phyloP scores from a whole-genome alignment of 1,140 invertebrate species.

The Berghia stephanieae region DNA sequence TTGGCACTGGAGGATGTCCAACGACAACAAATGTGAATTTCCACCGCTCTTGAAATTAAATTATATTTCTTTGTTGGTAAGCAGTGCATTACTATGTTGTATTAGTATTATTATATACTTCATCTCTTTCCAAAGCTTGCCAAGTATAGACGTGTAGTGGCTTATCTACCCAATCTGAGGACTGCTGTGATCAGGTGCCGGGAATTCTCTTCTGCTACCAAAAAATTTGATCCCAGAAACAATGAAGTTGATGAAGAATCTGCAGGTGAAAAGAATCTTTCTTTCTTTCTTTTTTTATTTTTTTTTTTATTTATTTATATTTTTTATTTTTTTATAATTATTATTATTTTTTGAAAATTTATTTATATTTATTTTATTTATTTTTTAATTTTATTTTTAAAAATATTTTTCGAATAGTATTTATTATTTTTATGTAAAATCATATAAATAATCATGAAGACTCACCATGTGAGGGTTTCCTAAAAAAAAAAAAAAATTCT shows the following conservation, averaged over 20 bases:
- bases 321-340: too few species aligned
- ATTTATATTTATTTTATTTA: too few species aligned
- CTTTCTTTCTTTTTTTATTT: too few species aligned
- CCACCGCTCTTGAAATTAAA: background rate
- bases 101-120: background rate
- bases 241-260: constrained; percentile 16
- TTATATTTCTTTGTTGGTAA: background rate
- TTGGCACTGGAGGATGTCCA: too few species aligned
- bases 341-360: too few species aligned
- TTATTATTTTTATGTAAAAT: background rate
- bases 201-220: constrained; percentile 47
- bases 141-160: constrained; percentile 43
- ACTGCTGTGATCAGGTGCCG: constrained; percentile 54
- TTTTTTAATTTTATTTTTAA: too few species aligned
- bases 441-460: constrained; percentile 14
- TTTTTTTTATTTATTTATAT: too few species aligned
- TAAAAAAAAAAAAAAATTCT: too few species aligned
- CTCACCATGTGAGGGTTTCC: constrained; percentile 35
- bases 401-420: too few species aligned
- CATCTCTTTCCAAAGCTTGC: constrained; percentile 4
- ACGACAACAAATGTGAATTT: constrained; percentile 8
- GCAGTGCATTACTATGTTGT: background rate
- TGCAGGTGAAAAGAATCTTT: too few species aligned
- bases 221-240: background rate
- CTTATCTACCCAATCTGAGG: constrained; percentile 56